Evolutionary conservation across 2,888 invertebrate genomes (phyloP).

Genomic region (Oligia fasciuncula): DNA sequence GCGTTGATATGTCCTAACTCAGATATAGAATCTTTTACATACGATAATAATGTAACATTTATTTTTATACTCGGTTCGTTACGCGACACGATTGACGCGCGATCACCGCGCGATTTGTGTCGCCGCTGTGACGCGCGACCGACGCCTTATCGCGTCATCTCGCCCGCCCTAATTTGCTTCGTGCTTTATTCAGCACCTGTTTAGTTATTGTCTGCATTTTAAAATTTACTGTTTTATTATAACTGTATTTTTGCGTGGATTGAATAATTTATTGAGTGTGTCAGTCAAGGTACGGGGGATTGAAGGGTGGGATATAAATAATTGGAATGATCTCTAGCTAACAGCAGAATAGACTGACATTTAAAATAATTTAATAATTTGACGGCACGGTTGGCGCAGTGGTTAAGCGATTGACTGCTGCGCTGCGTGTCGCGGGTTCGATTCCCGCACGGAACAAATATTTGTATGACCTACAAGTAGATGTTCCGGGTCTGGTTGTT

Average conservation of each 20-base stretch:
- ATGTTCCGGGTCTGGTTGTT: too few species aligned
- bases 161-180: conserved; percentile 80
- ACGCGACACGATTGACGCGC: conserved; percentile 78
- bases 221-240: conserved; percentile 53
- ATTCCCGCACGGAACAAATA: too few species aligned
- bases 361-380: background rate
- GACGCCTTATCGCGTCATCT: conserved; percentile 73
- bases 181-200: conserved; percentile 79
- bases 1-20: conserved; percentile 65
- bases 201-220: conserved; percentile 64
- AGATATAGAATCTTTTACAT: conserved; percentile 68
- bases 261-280: conserved; percentile 32
- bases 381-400: too few species aligned
- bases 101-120: conserved; percentile 77
- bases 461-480: too few species aligned
- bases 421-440: too few species aligned
- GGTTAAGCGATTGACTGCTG: too few species aligned
- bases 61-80: conserved; percentile 81
- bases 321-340: background rate
- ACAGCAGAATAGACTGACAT: background rate
- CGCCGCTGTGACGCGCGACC: conserved; percentile 67
- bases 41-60: conserved; percentile 68
- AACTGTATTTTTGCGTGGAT: conserved; percentile 34
- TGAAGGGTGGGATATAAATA: background rate
- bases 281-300: background rate